Evolutionary conservation across 2,113 vertebrate species (phyloP).

Genomic region (Hydropotes inermis): DNA sequence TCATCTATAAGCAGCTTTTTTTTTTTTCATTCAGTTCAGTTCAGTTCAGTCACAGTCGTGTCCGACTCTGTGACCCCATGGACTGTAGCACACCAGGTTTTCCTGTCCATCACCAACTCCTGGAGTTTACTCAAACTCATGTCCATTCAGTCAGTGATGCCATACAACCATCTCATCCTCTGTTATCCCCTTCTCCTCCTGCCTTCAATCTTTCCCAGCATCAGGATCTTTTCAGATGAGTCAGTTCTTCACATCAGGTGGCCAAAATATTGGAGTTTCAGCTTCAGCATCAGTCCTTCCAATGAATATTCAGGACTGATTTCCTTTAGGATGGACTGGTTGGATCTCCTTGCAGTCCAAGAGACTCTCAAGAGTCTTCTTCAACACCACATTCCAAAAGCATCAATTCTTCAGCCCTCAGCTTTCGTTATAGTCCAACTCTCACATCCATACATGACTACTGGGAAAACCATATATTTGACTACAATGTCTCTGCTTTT

Average conservation of each 20-base stretch:
- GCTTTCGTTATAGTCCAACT: neutral
- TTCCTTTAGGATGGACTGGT: neutral
- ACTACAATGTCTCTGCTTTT: neutral
- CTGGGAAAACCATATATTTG: neutral
- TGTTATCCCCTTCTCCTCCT: neutral
- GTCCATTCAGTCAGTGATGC: neutral
- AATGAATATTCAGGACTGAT: neutral
- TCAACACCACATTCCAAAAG: neutral
- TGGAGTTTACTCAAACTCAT: neutral
- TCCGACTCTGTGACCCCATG: neutral
- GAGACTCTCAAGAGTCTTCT: neutral
- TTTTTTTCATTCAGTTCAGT: slow-evolving; percentile 18
- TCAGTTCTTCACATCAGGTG: neutral
- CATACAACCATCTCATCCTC: neutral
- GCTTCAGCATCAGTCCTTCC: neutral
- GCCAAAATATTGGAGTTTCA: neutral
- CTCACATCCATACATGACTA: neutral
- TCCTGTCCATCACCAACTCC: neutral
- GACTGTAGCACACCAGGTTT: neutral
- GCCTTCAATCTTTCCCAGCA: neutral
- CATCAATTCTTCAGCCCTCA: neutral
- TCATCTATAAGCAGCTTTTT: slow-evolving; percentile 29
- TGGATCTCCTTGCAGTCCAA: neutral
- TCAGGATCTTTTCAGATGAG: neutral
- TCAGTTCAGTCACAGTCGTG: neutral